These are phyloP conservation scores for Oscheius sp. DNA, from an alignment of 2,888 invertebrate species.

Conservation along the genomic window DNA sequence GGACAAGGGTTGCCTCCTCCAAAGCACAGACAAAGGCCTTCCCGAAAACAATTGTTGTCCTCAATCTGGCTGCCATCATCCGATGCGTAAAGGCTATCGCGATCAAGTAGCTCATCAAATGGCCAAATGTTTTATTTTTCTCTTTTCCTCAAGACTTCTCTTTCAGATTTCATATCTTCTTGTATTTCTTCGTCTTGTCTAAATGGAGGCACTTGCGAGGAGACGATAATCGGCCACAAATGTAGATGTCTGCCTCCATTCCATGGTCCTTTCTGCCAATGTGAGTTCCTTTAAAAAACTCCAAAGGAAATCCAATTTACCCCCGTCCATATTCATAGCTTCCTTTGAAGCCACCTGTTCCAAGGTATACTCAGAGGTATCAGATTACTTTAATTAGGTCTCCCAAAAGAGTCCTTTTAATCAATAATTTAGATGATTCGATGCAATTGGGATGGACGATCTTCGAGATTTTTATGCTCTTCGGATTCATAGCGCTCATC, in stretches of 20 bases:
- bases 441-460: slow-evolving; percentile 24
- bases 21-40: slow-evolving; percentile 4
- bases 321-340: too few species aligned
- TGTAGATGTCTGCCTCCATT: slow-evolving; percentile 26
- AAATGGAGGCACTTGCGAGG: slow-evolving; percentile 32
- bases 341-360: too few species aligned
- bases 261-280: slow-evolving; percentile 37
- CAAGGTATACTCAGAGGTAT: too few species aligned
- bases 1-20: neutral
- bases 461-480: slow-evolving; percentile 15
- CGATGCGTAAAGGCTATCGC: neutral
- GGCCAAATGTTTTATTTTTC: slow-evolving; percentile 6
- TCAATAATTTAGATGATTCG: neutral
- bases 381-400: too few species aligned
- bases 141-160: neutral
- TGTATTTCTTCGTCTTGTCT: slow-evolving; percentile 30
- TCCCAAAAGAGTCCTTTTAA: too few species aligned
- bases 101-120: neutral
- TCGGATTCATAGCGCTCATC: slow-evolving; percentile 16
- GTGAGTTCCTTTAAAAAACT: slow-evolving; percentile 12
- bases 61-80: neutral
- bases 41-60: slow-evolving; percentile 14
- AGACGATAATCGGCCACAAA: slow-evolving; percentile 28
- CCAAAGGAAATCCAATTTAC: neutral
- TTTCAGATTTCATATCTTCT: slow-evolving; percentile 33